A percentile compares a stretch with the other conserved stretches of the same genome.
These are phyloP conservation scores for Caenorhabditis sp. DNA, from an alignment of 2,888 invertebrate species.

Conservation along the genomic window DNA sequence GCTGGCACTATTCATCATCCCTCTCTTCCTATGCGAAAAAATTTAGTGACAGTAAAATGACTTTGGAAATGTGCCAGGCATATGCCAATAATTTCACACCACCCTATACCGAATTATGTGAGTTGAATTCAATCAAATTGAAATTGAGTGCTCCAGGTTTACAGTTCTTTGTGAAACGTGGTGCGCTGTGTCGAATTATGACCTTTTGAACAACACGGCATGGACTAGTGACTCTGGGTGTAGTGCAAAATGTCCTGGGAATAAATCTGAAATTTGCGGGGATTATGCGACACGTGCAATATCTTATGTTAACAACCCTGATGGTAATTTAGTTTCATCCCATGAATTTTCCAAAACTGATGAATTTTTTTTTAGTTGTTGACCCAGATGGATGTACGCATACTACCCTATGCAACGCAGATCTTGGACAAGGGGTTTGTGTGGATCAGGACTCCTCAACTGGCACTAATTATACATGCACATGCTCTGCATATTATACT, in stretches of 20 bases:
- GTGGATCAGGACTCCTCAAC: slow-evolving; percentile 6
- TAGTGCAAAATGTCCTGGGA: slow-evolving; percentile 14
- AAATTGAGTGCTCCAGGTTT: no score
- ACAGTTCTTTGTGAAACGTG: slow-evolving; percentile 19
- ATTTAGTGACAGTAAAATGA: slow-evolving; percentile 18
- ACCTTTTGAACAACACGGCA: slow-evolving; percentile 10
- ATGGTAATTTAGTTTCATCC: not conserved
- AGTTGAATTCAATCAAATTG: no score
- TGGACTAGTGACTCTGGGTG: slow-evolving; percentile 8
- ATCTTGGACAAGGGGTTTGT: slow-evolving; percentile 10
- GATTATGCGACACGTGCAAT: not conserved
- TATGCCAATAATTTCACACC: slow-evolving; percentile 7
- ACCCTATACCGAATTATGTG: not conserved
- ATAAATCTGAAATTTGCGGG: slow-evolving; percentile 24
- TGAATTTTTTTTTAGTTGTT: slow-evolving; percentile 11
- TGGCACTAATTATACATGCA: slow-evolving; percentile 17
- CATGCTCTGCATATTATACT: slow-evolving; percentile 17
- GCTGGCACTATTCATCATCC: slow-evolving; percentile 15
- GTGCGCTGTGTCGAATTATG: slow-evolving; percentile 14
- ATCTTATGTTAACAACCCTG: not conserved
- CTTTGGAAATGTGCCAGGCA: slow-evolving; percentile 11
- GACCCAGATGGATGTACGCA: slow-evolving; percentile 14
- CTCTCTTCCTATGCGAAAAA: slow-evolving; percentile 11
- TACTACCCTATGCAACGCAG: slow-evolving; percentile 4
- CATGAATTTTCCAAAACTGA: not conserved